Evolutionary conservation across 1,140 invertebrate genomes (phyloP).

Genomic region (Caenorhabditis brenneri): DNA sequence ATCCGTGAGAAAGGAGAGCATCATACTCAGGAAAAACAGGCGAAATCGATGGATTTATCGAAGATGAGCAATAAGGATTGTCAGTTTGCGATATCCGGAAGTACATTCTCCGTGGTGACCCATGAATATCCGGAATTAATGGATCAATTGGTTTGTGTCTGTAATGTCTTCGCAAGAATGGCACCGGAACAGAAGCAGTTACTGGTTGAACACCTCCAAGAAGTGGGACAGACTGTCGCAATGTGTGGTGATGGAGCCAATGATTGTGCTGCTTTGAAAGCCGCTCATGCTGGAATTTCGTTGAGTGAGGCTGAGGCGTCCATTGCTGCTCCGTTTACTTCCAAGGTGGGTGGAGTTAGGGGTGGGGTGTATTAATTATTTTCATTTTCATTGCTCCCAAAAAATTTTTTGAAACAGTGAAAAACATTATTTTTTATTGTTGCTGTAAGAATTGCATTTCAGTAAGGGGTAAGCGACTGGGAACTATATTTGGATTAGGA

Average conservation of each 20-base stretch:
- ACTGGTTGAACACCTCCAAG: conserved; percentile 83
- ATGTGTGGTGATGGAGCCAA: conserved; percentile 96
- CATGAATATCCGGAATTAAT: conserved; percentile 69
- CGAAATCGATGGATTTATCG: neutral
- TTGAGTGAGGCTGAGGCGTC: conserved; percentile 92
- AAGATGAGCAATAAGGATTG: neutral
- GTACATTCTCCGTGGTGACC: conserved; percentile 66
- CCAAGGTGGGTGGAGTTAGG: conserved; percentile 74
- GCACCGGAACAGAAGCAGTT: conserved; percentile 93
- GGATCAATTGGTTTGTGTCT: conserved; percentile 67
- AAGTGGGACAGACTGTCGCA: conserved; percentile 81
- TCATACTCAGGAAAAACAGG: neutral
- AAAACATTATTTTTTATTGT: no score
- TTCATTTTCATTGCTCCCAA: no score
- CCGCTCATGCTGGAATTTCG: conserved; percentile 92
- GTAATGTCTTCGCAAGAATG: conserved; percentile 90
- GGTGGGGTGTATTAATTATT: no score
- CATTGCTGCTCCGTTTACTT: conserved; percentile 95
- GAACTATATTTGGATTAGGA: no score
- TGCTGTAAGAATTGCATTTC: no score
- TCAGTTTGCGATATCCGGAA: conserved; percentile 53
- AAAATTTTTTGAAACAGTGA: no score
- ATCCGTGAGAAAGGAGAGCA: conserved; percentile 56
- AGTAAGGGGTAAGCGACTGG: no score
- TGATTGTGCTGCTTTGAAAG: conserved; percentile 83